These are phyloP conservation scores for Climacteris rufus DNA, from an alignment of 2,113 vertebrate genomes.

Conservation along the genomic window DNA sequence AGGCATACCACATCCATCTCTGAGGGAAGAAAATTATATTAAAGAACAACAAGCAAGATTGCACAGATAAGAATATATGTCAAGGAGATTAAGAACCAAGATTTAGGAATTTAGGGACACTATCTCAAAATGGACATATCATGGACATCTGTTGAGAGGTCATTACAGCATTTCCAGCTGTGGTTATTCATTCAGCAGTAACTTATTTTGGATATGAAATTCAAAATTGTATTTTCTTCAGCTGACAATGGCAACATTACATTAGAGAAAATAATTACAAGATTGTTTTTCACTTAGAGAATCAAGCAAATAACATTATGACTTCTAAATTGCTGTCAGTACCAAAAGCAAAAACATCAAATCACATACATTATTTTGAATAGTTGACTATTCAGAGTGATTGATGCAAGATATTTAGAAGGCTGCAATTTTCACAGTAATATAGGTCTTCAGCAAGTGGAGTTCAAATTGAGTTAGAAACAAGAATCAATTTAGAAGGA, in stretches of 20 bases:
- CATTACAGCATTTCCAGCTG: neutral
- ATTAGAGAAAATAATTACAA: neutral
- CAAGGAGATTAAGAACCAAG: neutral
- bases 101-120: neutral
- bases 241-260: neutral
- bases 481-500: neutral
- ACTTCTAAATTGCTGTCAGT: neutral
- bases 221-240: neutral
- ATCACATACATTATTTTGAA: neutral
- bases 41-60: neutral
- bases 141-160: neutral
- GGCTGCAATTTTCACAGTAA: neutral
- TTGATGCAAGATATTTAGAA: neutral
- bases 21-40: neutral
- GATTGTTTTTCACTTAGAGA: neutral
- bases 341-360: neutral
- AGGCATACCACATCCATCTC: neutral
- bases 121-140: neutral
- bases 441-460: neutral
- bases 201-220: neutral
- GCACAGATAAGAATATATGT: neutral
- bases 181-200: neutral
- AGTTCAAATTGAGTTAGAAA: constrained; percentile 16
- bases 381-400: neutral
- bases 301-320: neutral